Evolutionary conservation across 2,797 vertebrate genomes (phyloP), one percentile per base, ranked within the genome.

Genomic region (Malacoctenus gilli): DNA sequence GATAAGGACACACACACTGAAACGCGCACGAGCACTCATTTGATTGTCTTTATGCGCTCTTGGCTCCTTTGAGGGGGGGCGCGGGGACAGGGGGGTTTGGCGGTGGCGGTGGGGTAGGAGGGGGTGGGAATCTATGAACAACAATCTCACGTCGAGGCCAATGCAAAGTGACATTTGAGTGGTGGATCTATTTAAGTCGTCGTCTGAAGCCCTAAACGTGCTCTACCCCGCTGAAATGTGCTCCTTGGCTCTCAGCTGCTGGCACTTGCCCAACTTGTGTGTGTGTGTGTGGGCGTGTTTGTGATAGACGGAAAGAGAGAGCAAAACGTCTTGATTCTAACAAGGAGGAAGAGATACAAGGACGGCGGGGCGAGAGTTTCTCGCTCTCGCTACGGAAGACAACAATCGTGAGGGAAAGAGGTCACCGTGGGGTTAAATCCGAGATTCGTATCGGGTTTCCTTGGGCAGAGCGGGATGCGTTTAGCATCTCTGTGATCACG

Each of bases 1-100:
- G 75, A 84, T 85, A 72, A 81, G 72, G 55, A 59, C 15, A 12
- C 30, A 16, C 41, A 37, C 23, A 59, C 42, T 4, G 20, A 57
- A 38, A 61, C n/a, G 2, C 58, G 46, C 44, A 8, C 9, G 8
- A 8, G 20, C 9, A 1, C 21, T 14, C 34, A 12, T 55, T 41
- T 36, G 44, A 53, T 74, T 72, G 71, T 79, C 53, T 68, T 60
- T n/a, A n/a, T 23, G 3, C 5, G 34, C 40, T 55, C 36, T 53
- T 9, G 21, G 50, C 42, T 41, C 3, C 36, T 20, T 39, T 52
- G 15, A 4, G 22, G 4, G 22, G 22, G 4, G 22, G n/a, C n/a
- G 22, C 8, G 22, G 22, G 4, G 22, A 8, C 8, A 8, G 22
- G 22, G 22, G 22, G 1, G 13, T 31, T n/a, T 23, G 22, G 22